A percentile compares a stretch with the other conserved stretches of the same genome.
Evolutionary conservation across 2,113 vertebrate genomes (phyloP).

Genomic region (Indicator maculatus): DNA sequence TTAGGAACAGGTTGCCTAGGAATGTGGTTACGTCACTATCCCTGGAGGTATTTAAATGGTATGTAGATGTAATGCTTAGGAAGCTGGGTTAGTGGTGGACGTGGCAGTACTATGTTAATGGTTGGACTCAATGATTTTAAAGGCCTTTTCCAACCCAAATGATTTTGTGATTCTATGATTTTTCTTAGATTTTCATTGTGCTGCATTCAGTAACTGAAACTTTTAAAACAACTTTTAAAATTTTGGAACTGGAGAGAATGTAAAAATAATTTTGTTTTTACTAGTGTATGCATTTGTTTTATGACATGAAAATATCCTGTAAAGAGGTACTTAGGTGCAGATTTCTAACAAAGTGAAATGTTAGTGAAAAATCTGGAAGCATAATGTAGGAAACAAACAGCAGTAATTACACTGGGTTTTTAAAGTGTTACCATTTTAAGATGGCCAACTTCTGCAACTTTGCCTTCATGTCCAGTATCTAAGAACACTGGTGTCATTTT

Average conservation of each 20-base stretch:
- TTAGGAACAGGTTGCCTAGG: neutral
- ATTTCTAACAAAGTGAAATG: neutral
- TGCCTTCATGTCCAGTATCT: neutral
- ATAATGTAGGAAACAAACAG: neutral
- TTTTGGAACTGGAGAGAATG: neutral
- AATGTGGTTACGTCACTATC: neutral
- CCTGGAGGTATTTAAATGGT: neutral
- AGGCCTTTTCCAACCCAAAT: neutral
- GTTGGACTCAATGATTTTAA: rapidly evolving
- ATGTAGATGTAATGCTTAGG: rapidly evolving
- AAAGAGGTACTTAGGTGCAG: neutral
- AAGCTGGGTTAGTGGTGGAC: neutral
- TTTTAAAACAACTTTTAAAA: neutral
- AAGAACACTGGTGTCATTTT: neutral
- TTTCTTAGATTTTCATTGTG: neutral
- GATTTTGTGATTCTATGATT: neutral
- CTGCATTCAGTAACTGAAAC: neutral
- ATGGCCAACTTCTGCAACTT: neutral
- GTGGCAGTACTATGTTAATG: neutral
- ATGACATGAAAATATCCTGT: neutral
- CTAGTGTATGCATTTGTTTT: neutral
- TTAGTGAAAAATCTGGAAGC: neutral
- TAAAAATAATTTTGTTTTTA: neutral
- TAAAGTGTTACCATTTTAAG: neutral
- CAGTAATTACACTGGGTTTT: neutral